Evolutionary conservation across 1,140 invertebrate species (phyloP).

Genomic region (Maconellicoccus hirsutus): DNA sequence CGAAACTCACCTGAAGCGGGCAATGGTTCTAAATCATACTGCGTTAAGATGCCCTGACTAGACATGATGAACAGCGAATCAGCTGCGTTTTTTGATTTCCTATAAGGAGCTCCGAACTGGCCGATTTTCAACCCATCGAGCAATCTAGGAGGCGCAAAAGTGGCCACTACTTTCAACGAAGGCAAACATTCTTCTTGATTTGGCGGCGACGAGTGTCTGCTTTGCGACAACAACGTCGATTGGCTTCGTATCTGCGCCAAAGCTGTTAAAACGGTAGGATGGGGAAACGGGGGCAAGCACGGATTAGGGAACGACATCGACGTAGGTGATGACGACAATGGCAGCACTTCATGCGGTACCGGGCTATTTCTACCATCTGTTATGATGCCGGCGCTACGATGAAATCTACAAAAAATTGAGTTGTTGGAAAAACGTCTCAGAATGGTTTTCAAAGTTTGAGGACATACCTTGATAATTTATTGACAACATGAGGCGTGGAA

Average conservation of each 20-base stretch:
- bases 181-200: constrained; percentile 20
- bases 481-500: constrained; percentile 83
- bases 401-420: constrained; percentile 56
- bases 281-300: constrained; percentile 79
- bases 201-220: constrained; percentile 2
- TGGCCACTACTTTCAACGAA: constrained; percentile 50
- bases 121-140: constrained; percentile 32
- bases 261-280: constrained; percentile 63
- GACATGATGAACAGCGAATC: constrained; percentile 85
- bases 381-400: constrained; percentile 83
- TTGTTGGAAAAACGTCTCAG: too few relatives aligned
- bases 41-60: constrained; percentile 72
- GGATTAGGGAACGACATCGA: constrained; percentile 70
- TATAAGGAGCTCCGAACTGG: constrained; percentile 35
- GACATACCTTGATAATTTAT: constrained; percentile 66
- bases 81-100: constrained; percentile 43
- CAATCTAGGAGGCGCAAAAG: constrained; percentile 60
- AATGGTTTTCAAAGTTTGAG: too few relatives aligned
- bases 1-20: constrained; percentile 46
- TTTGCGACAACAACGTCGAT: constrained; percentile 16
- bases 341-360: constrained; percentile 40
- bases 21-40: constrained; percentile 80
- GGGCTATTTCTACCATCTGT: constrained; percentile 65
- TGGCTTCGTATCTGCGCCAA: constrained; percentile 62
- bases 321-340: constrained; percentile 35